Base-by-base conservation (phyloP, 2,888 invertebrate species). In the Cheilosia variabilis region DNA sequence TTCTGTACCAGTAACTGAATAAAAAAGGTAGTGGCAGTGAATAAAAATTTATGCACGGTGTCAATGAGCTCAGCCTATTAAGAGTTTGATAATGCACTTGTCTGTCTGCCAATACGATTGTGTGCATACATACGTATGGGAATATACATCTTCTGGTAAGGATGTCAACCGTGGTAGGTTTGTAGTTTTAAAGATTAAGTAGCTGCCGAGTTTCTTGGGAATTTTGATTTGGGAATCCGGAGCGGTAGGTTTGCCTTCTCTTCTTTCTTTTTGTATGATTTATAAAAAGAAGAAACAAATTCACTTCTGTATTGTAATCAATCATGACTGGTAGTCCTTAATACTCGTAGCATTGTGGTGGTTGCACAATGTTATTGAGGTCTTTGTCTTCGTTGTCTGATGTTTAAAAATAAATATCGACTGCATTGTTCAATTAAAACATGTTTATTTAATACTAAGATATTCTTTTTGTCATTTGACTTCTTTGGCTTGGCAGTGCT, bases 21-120 rank as follows among this genome's bases (percentile, higher is more conserved):
- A 86, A 86, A 78, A 86, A 86, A 80, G 86, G 86, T 86, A 77
- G 86, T 86, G 86, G 86, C 86, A 86, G 86, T 81, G 86, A 86
- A 86, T 86, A 86, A 81, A 86, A 86, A 86, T 86, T 86, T 86
- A 86, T 86, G 86, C 86, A 81, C 81, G 86, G 86, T 86, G 86
- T 86, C 86, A 86, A 86, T 86, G 86, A 86, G 86, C 86, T 86
- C 86, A 81, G 86, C 86, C 81, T 86, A 86, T 86, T 86, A 86
- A 86, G 86, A 81, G 76, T 86, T 81, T 86, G 81, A 86, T 86
- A 86, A 86, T 86, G 86, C 86, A 86, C 86, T 86, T 86, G 86
- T 81, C 86, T 86, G 86, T 66, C 81, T 81, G 86, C 81, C 81
- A 86, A 86, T 86, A 81, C 68, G 66, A 77, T 62, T 62, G 76